Base-by-base conservation (phyloP, 2,113 vertebrate genomes). In the Tyto alba region DNA sequence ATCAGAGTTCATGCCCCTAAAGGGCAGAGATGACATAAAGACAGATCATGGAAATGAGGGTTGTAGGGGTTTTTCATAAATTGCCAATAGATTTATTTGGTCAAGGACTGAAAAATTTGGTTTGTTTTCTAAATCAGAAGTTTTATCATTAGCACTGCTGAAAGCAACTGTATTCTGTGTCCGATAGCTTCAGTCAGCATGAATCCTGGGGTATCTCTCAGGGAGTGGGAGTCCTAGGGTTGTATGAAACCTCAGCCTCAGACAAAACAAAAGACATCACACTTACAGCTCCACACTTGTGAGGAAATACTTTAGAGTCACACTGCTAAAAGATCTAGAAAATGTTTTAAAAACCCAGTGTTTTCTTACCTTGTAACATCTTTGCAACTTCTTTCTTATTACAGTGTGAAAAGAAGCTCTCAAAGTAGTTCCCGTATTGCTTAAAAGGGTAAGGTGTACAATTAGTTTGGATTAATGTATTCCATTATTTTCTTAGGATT, bases 261-360 rank as follows among this genome's bases (percentile, higher is more conserved):
- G 13, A 41, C 2, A 47, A 85, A 84, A 78, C 2, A 48, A 75
- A 91, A 77, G 34, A 20, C 12, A 50, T 14, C 11, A 14, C 1
- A 9, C 13, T 71, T 77, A 22, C 40, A 91, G 21, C 9, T 6
- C 16, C 10, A 3, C 0, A 1, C 17, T n/a, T 29, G 6, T 38
- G 19, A 6, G 20, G 18, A 85, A 77, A 59, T n/a, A 18, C 10
- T 81, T 77, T 47, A 34, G 74, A 75, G 30, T 36, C 47, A 67
- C 40, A 25, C 8, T 12, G 3, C 45, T 50, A 32, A 78, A 81
- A 81, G 34, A 59, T 3, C 38, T 53, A 48, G 11, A 63, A 90
- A 90, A 56, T 6, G 1, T 15, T 38, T 16, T 17, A 40, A 74
- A 62, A 10, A 0, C 1, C 0, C 5, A 11, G 1, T 1, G 19